A percentile compares a stretch with the other conserved stretches of the same genome.
Conservation (phyloP, 2,888 invertebrate species). For the Tipula lateralis region DNA sequence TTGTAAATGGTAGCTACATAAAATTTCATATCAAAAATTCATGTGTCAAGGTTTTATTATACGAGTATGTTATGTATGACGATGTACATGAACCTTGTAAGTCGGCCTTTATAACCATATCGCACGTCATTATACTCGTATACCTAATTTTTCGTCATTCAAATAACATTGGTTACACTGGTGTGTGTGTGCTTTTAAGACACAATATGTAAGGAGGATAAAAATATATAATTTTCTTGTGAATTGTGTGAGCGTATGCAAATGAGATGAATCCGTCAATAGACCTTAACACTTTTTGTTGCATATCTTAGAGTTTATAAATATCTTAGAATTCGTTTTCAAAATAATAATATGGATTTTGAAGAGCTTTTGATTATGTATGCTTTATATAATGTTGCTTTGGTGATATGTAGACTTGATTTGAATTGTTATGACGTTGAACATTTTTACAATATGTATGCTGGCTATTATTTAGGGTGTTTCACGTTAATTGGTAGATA, state of each 20-base stretch:
- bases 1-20: background rate
- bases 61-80: too few species aligned
- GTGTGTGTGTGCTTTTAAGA: background rate
- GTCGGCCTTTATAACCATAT: background rate
- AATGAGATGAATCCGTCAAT: background rate
- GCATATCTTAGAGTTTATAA: background rate
- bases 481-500: too few species aligned
- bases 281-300: too few species aligned
- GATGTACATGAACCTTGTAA: background rate
- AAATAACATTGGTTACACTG: background rate
- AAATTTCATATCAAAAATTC: background rate
- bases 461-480: too few species aligned
- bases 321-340: background rate
- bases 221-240: background rate
- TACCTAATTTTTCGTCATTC: background rate
- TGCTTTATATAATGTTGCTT: background rate
- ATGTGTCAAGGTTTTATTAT: background rate
- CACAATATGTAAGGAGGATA: too few species aligned
- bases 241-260: background rate
- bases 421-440: too few species aligned
- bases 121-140: background rate
- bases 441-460: too few species aligned
- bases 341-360: background rate
- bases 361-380: background rate
- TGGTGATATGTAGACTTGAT: background rate